Percentiles rank a stretch among this genome's conserved stretches.
These are phyloP conservation scores for Acanthococcus lagerstroemiae DNA, from an alignment of 2,888 invertebrate genomes.

Conservation along the genomic window DNA sequence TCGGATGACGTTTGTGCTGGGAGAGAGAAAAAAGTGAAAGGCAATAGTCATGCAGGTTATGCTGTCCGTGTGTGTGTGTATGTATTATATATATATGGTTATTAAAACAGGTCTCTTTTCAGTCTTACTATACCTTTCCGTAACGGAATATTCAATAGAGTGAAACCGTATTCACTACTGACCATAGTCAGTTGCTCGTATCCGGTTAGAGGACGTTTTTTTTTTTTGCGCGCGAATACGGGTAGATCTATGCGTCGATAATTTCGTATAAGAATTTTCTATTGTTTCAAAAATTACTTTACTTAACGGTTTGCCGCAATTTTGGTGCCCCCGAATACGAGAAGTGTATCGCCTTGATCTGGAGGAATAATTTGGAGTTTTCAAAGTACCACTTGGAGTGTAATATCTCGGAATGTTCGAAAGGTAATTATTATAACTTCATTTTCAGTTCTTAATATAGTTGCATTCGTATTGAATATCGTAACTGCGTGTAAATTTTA, in stretches of 20 bases:
- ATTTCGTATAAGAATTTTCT: too few relatives aligned
- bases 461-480: too few relatives aligned
- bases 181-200: not conserved
- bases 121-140: conserved; percentile 19
- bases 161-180: conserved; percentile 12
- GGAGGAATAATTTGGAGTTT: not conserved
- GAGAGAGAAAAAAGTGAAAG: conserved; percentile 21
- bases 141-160: conserved; percentile 22
- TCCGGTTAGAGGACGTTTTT: conserved; percentile 1
- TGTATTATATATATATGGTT: conserved; percentile 17
- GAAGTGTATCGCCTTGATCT: not conserved
- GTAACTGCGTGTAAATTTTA: too few relatives aligned
- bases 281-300: too few relatives aligned
- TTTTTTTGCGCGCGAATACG: too few relatives aligned
- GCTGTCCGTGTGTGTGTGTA: not conserved
- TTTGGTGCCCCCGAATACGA: not conserved
- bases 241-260: too few relatives aligned
- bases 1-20: conserved; percentile 17
- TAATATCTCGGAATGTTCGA: not conserved
- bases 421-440: not conserved
- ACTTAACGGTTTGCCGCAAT: too few relatives aligned
- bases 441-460: too few relatives aligned
- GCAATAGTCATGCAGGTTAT: conserved; percentile 24
- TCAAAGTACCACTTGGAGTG: not conserved
- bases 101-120: conserved; percentile 28